Percentiles rank a stretch among this genome's conserved stretches.
Conservation (phyloP, 2,888 invertebrate species). For the Lepidochrysops patricia region DNA sequence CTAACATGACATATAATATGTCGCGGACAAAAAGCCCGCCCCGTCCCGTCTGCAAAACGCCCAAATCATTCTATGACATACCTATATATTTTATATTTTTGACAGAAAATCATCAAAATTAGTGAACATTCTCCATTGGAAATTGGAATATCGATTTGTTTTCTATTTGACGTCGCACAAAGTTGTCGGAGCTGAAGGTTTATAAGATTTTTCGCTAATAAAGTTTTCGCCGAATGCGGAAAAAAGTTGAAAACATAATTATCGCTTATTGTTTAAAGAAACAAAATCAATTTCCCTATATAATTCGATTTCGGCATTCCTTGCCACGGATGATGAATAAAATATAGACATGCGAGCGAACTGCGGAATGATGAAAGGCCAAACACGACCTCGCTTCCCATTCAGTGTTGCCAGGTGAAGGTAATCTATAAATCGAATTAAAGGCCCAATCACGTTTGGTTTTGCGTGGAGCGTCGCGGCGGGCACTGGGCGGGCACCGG, state of each 20-base stretch:
- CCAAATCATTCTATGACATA: no score
- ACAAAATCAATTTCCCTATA: neutral
- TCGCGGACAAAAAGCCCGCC: no score
- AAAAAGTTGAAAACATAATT: neutral
- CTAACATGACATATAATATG: no score
- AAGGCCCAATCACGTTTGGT: conserved; percentile 36
- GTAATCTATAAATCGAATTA: conserved; percentile 38
- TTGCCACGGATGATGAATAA: conserved; percentile 23
- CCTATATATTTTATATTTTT: no score
- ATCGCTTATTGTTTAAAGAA: neutral
- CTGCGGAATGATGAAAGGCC: conserved; percentile 26
- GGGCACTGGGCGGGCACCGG: neutral
- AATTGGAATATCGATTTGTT: neutral
- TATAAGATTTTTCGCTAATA: neutral
- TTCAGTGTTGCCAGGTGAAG: conserved; percentile 25
- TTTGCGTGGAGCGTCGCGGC: conserved; percentile 21
- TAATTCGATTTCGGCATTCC: conserved; percentile 21
- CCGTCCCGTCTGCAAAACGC: no score
- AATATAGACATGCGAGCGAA: conserved; percentile 20
- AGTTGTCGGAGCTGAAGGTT: neutral
- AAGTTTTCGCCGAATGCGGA: neutral
- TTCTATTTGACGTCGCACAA: neutral
- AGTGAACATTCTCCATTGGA: no score
- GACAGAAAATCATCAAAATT: no score
- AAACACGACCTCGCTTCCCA: conserved; percentile 27